Percentiles rank a stretch among this genome's conserved stretches.
phyloP scores from a whole-genome alignment of 2,797 vertebrate genomes.

The Acanthurus leucopareius region DNA sequence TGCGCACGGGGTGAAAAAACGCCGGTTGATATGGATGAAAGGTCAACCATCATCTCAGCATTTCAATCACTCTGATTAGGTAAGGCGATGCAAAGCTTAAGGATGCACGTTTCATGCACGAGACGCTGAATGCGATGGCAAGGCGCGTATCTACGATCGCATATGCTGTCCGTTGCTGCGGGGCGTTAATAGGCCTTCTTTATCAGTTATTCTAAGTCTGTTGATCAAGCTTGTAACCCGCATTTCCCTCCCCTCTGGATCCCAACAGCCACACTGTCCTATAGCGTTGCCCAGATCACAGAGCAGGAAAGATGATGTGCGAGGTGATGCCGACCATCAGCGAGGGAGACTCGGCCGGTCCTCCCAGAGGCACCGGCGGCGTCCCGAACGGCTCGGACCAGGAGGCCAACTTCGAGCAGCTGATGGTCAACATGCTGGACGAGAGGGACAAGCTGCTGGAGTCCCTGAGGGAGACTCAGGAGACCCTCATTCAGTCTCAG shows the following conservation, averaged over 20 bases:
- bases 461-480: constrained; percentile 94
- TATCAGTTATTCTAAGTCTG: constrained; percentile 53
- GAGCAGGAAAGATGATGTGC: constrained; percentile 91
- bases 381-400: constrained; percentile 89
- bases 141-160: constrained; percentile 38
- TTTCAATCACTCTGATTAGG: constrained; percentile 71
- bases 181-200: constrained; percentile 70
- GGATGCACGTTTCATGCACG: constrained; percentile 45
- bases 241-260: constrained; percentile 21
- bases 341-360: constrained; percentile 93
- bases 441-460: constrained; percentile 97
- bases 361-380: constrained; percentile 84
- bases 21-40: constrained; percentile 81
- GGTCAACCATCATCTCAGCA: constrained; percentile 71
- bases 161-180: constrained; percentile 40
- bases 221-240: constrained; percentile 48
- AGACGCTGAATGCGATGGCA: constrained; percentile 23
- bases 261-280: constrained; percentile 66
- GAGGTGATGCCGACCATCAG: constrained; percentile 99
- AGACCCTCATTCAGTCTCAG: constrained; percentile 93
- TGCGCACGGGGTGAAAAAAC: constrained; percentile 75
- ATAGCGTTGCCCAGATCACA: constrained; percentile 57
- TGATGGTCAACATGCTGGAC: constrained; percentile 99
- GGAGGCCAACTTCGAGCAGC: constrained; percentile 97
- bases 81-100: constrained; percentile 47